Conservation (phyloP, 1,140 invertebrate species). For the Hyles vespertilio region DNA sequence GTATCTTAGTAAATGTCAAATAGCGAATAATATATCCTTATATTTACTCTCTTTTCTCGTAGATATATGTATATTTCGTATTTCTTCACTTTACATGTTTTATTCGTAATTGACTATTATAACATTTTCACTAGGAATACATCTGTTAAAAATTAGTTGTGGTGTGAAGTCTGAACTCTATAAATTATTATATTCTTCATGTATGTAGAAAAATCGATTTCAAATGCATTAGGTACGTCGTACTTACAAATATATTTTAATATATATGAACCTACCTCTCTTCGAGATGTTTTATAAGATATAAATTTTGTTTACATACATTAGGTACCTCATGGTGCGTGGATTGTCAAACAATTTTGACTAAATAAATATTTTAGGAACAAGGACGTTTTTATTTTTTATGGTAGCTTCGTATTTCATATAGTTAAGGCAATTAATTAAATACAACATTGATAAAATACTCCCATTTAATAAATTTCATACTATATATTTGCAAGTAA, state of each 20-base stretch:
- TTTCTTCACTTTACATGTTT: too few relatives aligned
- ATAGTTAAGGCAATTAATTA: too few relatives aligned
- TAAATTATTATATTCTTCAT: background rate
- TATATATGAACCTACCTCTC: constrained; percentile 39
- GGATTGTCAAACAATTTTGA: constrained; percentile 59
- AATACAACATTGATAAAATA: too few relatives aligned
- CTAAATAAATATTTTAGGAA: constrained; percentile 66
- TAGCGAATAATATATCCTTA: too few relatives aligned
- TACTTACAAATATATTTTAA: constrained; percentile 35
- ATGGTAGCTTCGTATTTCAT: too few relatives aligned
- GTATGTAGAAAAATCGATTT: constrained; percentile 1
- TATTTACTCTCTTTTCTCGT: too few relatives aligned
- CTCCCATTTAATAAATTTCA: too few relatives aligned
- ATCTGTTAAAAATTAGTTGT: background rate
- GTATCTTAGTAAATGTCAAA: too few relatives aligned
- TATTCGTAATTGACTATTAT: too few relatives aligned
- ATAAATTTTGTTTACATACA: constrained; percentile 40
- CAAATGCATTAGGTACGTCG: constrained; percentile 30
- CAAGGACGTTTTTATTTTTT: constrained; percentile 19
- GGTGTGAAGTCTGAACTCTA: constrained; percentile 8
- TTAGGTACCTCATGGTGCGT: constrained; percentile 52
- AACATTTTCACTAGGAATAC: too few relatives aligned
- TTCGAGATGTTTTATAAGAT: constrained; percentile 31
- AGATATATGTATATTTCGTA: too few relatives aligned
- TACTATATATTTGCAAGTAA: too few relatives aligned